A percentile compares a stretch with the other conserved stretches of the same genome.
These are phyloP conservation scores for Anastrepha obliqua DNA, from an alignment of 1,140 invertebrate genomes.

Conservation along the genomic window DNA sequence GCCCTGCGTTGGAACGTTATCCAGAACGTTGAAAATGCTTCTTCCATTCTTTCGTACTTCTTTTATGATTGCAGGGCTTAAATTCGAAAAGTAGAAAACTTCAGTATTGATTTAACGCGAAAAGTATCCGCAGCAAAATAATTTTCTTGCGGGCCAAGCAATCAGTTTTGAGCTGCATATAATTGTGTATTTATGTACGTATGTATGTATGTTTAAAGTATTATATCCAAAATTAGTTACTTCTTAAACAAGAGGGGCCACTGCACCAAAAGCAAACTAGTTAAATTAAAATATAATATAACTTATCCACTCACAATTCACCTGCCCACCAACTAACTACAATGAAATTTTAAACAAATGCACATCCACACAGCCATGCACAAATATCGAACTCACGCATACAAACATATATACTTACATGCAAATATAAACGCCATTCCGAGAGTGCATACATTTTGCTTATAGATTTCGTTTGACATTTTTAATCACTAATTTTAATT, in stretches of 20 bases:
- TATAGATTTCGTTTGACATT: slow-evolving; percentile 38
- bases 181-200: neutral
- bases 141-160: too few relatives aligned
- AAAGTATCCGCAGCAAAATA: too few relatives aligned
- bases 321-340: too few relatives aligned
- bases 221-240: neutral
- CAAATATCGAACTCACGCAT: neutral
- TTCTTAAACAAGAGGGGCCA: neutral
- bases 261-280: neutral
- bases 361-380: neutral
- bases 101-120: too few relatives aligned
- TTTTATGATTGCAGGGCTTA: too few relatives aligned
- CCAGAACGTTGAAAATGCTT: too few relatives aligned
- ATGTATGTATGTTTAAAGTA: neutral
- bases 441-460: slow-evolving; percentile 38
- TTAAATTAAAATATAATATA: neutral
- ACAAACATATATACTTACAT: neutral
- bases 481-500: slow-evolving; percentile 12
- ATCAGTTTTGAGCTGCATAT: too few relatives aligned
- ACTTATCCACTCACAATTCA: neutral
- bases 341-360: neutral
- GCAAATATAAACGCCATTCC: neutral
- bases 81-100: too few relatives aligned
- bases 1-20: too few relatives aligned
- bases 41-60: too few relatives aligned